A percentile compares a stretch with the other conserved stretches of the same genome.
Conservation (phyloP, 2,888 invertebrate species). For the Nasonia oneida region DNA sequence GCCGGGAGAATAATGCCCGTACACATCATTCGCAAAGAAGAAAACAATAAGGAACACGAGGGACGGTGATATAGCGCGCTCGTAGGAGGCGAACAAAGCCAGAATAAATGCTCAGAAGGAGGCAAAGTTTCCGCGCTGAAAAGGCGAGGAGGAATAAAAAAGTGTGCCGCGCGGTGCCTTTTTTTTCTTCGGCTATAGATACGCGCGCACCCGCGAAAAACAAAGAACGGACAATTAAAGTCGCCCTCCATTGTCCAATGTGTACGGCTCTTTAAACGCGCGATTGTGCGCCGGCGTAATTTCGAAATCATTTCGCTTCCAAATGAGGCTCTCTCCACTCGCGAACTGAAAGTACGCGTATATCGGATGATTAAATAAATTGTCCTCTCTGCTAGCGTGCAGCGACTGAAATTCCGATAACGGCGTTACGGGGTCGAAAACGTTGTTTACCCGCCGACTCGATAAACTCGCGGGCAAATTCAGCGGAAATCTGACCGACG, state of each 20-base stretch:
- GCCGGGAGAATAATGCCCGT: background rate
- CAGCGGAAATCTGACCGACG: background rate
- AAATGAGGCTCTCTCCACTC: too few relatives aligned
- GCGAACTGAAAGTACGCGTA: background rate
- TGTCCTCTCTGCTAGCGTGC: background rate
- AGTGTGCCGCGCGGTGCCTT: background rate
- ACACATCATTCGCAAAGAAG: background rate
- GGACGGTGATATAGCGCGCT: background rate
- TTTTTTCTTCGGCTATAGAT: background rate
- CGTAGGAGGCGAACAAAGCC: background rate
- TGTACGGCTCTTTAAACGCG: background rate
- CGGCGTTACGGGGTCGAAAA: background rate
- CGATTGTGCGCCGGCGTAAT: background rate
- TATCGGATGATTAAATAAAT: background rate
- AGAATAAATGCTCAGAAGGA: background rate
- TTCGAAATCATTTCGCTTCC: too few relatives aligned
- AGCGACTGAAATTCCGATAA: background rate
- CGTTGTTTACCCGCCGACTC: background rate
- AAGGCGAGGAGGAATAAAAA: background rate
- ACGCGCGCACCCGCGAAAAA: background rate
- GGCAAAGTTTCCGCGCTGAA: too few relatives aligned
- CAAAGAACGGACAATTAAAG: background rate
- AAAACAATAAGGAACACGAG: background rate
- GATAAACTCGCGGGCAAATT: conserved; percentile 38
- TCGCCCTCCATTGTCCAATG: background rate